Conservation (phyloP, 1,140 invertebrate species). For the Ylistrum balloti region DNA sequence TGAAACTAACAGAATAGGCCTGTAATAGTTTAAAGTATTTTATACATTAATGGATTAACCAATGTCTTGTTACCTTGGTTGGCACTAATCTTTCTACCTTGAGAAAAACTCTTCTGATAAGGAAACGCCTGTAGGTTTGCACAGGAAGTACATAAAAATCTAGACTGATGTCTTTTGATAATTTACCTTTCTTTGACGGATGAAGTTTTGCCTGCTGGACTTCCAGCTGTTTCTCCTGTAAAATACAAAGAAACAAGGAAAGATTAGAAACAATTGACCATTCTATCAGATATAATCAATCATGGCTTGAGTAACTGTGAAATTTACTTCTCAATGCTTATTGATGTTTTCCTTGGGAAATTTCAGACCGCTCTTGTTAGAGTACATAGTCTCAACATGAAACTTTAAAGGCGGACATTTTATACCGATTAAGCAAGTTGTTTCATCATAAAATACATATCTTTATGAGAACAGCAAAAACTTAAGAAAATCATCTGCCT, state of each 20-base stretch:
- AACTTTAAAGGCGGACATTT: too few species aligned
- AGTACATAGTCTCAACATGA: too few species aligned
- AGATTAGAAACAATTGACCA: slow-evolving; percentile 19
- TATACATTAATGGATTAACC: slow-evolving; percentile 19
- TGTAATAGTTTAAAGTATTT: background rate
- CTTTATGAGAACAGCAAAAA: too few species aligned
- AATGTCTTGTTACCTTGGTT: background rate
- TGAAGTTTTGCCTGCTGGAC: slow-evolving; percentile 66
- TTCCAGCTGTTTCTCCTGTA: slow-evolving; percentile 77
- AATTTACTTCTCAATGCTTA: too few species aligned
- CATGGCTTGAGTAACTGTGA: background rate
- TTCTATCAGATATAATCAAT: background rate
- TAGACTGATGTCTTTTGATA: background rate
- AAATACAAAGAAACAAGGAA: slow-evolving; percentile 55
- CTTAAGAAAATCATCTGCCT: too few species aligned
- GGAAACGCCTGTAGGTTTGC: background rate
- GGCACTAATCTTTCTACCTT: background rate
- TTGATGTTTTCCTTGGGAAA: too few species aligned
- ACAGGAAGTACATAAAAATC: slow-evolving; percentile 20
- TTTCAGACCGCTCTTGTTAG: too few species aligned
- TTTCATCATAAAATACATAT: too few species aligned
- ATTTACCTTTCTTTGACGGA: slow-evolving; percentile 72
- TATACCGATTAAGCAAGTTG: too few species aligned
- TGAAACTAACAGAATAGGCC: background rate
- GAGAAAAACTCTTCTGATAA: background rate